Evolutionary conservation across 2,113 vertebrate genomes (phyloP).

Genomic region (Garra rufa): DNA sequence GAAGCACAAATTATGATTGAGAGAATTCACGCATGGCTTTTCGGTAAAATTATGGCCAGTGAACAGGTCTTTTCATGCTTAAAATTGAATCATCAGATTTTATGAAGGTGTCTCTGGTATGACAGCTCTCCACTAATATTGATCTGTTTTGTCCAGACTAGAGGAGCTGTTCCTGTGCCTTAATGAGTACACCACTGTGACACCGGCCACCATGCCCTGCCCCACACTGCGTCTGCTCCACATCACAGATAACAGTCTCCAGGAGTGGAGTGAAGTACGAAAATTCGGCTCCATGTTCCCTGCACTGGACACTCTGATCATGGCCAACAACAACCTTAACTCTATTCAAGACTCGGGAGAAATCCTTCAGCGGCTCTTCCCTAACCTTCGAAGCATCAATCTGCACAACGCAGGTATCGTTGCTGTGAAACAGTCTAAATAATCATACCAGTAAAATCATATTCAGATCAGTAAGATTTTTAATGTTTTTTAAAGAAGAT

Average conservation of each 20-base stretch:
- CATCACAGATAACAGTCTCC: conserved; percentile 96
- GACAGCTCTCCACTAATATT: background rate
- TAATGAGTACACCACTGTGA: conserved; percentile 94
- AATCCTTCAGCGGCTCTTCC: conserved; percentile 87
- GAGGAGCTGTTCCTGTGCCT: conserved; percentile 99
- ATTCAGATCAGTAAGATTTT: too few relatives aligned
- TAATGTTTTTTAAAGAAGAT: too few relatives aligned
- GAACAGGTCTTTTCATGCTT: background rate
- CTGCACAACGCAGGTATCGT: conserved; percentile 92
- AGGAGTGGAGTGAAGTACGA: conserved; percentile 93
- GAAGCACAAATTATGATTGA: too few relatives aligned
- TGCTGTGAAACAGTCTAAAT: too few relatives aligned
- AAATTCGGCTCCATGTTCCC: conserved; percentile 96
- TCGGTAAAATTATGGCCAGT: background rate
- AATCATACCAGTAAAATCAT: too few relatives aligned
- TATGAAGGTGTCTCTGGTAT: background rate
- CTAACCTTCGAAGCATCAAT: conserved; percentile 92
- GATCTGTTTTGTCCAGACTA: conserved; percentile 77
- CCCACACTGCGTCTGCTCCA: conserved; percentile 92
- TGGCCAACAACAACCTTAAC: conserved; percentile 93
- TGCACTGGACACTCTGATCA: conserved; percentile 88
- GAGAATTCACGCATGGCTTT: too few relatives aligned
- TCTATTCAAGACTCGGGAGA: conserved; percentile 87
- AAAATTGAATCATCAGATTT: background rate
- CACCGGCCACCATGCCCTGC: conserved; percentile 84